Conservation (phyloP, 2,113 vertebrate genomes). For the Cromileptes altivelis region DNA sequence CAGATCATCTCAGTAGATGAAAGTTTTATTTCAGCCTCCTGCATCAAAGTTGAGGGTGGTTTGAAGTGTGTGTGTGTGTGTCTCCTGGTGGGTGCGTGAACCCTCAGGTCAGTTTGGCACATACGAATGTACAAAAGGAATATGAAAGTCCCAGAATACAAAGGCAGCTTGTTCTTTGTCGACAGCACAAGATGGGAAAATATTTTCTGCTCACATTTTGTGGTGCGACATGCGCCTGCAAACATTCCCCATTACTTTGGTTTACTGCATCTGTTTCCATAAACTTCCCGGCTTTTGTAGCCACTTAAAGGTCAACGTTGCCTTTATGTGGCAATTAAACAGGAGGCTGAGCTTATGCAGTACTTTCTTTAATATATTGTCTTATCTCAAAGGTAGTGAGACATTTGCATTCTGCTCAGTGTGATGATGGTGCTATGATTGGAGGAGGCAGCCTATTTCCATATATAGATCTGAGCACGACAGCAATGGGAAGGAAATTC, state of each 20-base stretch:
- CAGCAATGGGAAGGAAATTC: slow-evolving; percentile 69
- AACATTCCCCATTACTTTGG: slow-evolving; percentile 27
- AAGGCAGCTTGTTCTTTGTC: slow-evolving; percentile 15
- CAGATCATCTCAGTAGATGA: background rate
- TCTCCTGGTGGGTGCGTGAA: slow-evolving; percentile 8
- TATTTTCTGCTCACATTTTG: slow-evolving; percentile 38
- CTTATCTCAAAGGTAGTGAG: slow-evolving; percentile 24
- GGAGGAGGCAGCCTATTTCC: slow-evolving; percentile 55
- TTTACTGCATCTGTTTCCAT: slow-evolving; percentile 47
- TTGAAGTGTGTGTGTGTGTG: slow-evolving; percentile 25
- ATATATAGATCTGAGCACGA: slow-evolving; percentile 67
- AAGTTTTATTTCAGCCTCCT: background rate
- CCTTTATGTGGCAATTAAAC: slow-evolving; percentile 57
- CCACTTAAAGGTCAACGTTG: slow-evolving; percentile 43
- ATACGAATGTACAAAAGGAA: slow-evolving; percentile 10
- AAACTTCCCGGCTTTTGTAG: slow-evolving; percentile 36
- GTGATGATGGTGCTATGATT: background rate
- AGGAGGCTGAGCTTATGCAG: slow-evolving; percentile 26
- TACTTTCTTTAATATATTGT: slow-evolving; percentile 32
- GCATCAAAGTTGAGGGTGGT: background rate
- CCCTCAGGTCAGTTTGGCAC: slow-evolving; percentile 17
- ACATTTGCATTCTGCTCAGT: slow-evolving; percentile 32
- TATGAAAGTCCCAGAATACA: slow-evolving; percentile 19
- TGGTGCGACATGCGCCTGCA: slow-evolving; percentile 7
- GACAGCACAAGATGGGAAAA: slow-evolving; percentile 2